Percentiles rank a stretch among this genome's conserved stretches.
These are phyloP conservation scores for Omphaloscelis lunosa DNA, from an alignment of 2,888 invertebrate genomes.

Conservation along the genomic window DNA sequence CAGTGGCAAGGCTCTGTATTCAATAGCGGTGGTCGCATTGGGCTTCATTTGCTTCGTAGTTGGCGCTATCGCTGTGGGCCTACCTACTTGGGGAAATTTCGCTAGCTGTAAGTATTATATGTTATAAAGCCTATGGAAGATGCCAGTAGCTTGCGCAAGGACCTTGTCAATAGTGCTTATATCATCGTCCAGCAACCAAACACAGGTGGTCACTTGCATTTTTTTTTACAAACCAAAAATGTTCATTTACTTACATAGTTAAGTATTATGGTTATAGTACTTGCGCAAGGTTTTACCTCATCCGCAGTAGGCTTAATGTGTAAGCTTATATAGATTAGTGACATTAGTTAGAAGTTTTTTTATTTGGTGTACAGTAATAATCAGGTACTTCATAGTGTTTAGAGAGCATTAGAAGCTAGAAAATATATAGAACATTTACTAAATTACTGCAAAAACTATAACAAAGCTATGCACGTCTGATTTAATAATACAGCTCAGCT, in stretches of 20 bases:
- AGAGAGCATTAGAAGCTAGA: constrained; percentile 24
- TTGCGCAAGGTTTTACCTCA: background rate
- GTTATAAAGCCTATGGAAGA: background rate
- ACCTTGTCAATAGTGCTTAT: background rate
- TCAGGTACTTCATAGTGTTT: constrained; percentile 10
- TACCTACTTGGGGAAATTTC: constrained; percentile 97
- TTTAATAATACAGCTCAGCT: constrained; percentile 36
- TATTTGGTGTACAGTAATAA: constrained; percentile 7
- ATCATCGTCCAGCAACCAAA: background rate
- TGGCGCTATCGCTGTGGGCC: constrained; percentile 95
- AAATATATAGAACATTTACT: constrained; percentile 30
- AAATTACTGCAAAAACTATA: constrained; percentile 38
- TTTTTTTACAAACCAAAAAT: background rate
- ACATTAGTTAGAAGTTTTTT: constrained; percentile 9
- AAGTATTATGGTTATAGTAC: background rate
- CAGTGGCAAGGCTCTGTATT: constrained; percentile 92
- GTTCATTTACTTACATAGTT: background rate
- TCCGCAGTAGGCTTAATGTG: background rate
- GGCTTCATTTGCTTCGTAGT: constrained; percentile 95
- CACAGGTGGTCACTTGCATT: background rate
- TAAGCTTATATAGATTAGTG: background rate
- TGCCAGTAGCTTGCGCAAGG: background rate
- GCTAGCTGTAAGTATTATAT: constrained; percentile 91
- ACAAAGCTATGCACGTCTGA: constrained; percentile 43
- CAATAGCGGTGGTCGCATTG: constrained; percentile 92